Evolutionary conservation across 2,797 vertebrate species (phyloP).

Genomic region (Oryzias dopingdopingensis): DNA sequence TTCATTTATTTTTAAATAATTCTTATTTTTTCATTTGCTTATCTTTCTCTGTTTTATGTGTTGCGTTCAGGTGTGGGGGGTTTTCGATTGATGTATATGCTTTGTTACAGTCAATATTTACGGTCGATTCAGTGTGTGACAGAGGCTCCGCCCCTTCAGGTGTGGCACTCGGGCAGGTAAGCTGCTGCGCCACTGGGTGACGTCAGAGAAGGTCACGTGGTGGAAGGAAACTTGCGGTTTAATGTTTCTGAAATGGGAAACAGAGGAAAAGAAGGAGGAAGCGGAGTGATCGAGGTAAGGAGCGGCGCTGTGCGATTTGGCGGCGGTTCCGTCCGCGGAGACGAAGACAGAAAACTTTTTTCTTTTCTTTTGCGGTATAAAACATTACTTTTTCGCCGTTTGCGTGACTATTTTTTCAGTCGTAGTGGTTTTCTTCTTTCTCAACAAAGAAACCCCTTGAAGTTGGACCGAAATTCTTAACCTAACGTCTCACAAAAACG

Average conservation of each 20-base stretch:
- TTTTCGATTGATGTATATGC: neutral
- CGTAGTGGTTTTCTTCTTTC: neutral
- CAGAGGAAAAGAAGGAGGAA: slow-evolving; percentile 2
- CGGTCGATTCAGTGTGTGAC: neutral
- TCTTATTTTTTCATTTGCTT: neutral
- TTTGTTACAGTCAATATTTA: neutral
- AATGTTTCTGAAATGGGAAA: slow-evolving; percentile 35
- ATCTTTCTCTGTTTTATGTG: neutral
- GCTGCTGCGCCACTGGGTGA: slow-evolving; percentile 1
- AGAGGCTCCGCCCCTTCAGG: slow-evolving; percentile 9
- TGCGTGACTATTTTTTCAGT: slow-evolving; percentile 1
- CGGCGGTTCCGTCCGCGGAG: neutral
- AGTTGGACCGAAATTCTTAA: neutral
- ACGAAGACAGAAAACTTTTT: neutral
- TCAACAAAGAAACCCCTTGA: neutral
- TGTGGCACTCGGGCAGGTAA: slow-evolving; percentile 29
- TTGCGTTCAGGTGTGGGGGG: neutral
- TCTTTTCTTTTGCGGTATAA: neutral
- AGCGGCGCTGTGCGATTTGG: no score
- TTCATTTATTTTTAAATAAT: no score
- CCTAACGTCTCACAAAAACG: no score
- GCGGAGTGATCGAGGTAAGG: slow-evolving; percentile 30
- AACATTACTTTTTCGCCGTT: slow-evolving; percentile 6
- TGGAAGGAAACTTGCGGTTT: slow-evolving; percentile 31
- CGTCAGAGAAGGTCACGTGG: slow-evolving; percentile 63